A percentile compares a stretch with the other conserved stretches of the same genome.
Evolutionary conservation across 1,140 invertebrate species (phyloP).

Genomic region (Leptonema lineaticorne): DNA sequence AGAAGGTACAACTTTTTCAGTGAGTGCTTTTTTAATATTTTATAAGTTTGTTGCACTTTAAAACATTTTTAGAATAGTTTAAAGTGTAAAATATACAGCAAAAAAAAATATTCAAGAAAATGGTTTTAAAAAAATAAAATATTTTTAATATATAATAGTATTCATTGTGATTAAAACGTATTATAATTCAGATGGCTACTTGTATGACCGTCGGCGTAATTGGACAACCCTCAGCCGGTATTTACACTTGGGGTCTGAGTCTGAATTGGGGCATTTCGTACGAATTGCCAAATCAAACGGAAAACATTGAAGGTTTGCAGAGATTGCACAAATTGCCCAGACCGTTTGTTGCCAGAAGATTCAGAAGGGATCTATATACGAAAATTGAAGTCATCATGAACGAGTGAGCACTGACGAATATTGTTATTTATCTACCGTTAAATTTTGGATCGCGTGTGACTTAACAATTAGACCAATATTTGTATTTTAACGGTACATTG

Average conservation of each 20-base stretch:
- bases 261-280: conserved; percentile 76
- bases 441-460: too few species aligned
- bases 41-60: too few species aligned
- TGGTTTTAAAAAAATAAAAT: too few species aligned
- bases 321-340: conserved; percentile 44
- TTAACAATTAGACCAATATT: too few species aligned
- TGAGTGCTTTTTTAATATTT: conserved; percentile 45
- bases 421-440: background rate
- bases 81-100: too few species aligned
- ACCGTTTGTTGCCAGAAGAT: conserved; percentile 55
- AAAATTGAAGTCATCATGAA: conserved; percentile 69
- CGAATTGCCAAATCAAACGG: conserved; percentile 69
- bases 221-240: conserved; percentile 55
- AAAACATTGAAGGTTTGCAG: conserved; percentile 56
- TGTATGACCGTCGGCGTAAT: conserved; percentile 63
- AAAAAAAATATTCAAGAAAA: too few species aligned
- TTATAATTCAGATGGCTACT: conserved; percentile 55
- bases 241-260: conserved; percentile 65
- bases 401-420: conserved; percentile 57
- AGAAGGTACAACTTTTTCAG: conserved; percentile 70
- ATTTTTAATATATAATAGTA: too few species aligned
- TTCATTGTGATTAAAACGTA: background rate
- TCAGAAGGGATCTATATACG: conserved; percentile 62
- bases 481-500: too few species aligned
- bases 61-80: too few species aligned